Base-by-base conservation (phyloP, 2,888 invertebrate species). In the Tachina fera region DNA sequence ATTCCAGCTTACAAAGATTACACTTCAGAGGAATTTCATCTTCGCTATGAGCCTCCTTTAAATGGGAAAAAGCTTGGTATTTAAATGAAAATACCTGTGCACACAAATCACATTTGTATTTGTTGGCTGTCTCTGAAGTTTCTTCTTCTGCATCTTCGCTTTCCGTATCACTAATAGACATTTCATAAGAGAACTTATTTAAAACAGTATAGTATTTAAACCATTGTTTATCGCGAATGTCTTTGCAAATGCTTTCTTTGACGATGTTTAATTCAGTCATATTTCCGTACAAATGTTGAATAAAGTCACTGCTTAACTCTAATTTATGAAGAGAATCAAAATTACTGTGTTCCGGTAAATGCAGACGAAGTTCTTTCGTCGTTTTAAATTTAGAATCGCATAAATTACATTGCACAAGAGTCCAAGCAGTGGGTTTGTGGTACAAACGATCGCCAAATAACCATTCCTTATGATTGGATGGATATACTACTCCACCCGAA, bases 1-100 rank as follows among this genome's bases (percentile, higher is more conserved):
- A 95, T 19, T 93, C 91, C 91, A 94, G 93, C 31, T 93, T 91
- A 88, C 95, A 95, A 13, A 92, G 90, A 60, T 92, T 92, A 87
- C 95, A 95, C 41, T 94, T 93, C 51, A 93, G 91, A 0, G 93
- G 93, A 6, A 93, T 90, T 75, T 94, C 93, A 0, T 93, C 93
- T 67, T 94, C 84, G 0, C 87, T 85, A 76, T 93, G 92, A 16
- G 89, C 87, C n/a, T 89, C 88, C 39, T 90, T 88, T 3, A 91
- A 89, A 87, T 92, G 92, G 0, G 82, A 77, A 58, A 92, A 88
- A 0, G 90, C 81, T 47, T 89, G 89, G 83, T 91, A 86, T 61
- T 91, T 91, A n/a, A 92, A 90, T 3, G 86, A 84, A 70, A 91
- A 92, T 9, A 61, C 68, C 6, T 84, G 74, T 3, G 87, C 84